Conservation (phyloP, 2,797 vertebrate species). For the Gambusia yucatana region DNA sequence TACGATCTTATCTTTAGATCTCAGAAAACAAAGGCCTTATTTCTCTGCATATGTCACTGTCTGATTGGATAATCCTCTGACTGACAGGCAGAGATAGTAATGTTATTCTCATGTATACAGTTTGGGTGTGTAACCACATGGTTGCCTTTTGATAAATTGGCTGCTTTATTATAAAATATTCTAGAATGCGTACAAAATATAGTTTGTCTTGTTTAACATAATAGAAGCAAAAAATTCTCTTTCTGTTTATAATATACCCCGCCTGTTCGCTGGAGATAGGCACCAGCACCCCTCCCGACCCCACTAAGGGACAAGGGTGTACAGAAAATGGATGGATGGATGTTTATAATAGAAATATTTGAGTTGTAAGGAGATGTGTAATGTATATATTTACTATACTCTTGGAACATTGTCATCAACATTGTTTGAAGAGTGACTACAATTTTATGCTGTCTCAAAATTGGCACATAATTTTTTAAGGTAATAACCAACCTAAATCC, state of each 20-base stretch:
- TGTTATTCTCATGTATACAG: constrained; percentile 48
- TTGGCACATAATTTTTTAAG: neutral
- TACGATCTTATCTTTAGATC: constrained; percentile 80
- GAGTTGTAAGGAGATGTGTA: neutral
- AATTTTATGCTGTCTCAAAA: neutral
- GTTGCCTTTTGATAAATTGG: constrained; percentile 14
- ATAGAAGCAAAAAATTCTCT: neutral
- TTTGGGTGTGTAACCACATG: constrained; percentile 33
- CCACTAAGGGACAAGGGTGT: no score
- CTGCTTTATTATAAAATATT: constrained; percentile 19
- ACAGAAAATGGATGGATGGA: no score
- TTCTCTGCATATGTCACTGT: constrained; percentile 78
- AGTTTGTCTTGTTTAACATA: neutral
- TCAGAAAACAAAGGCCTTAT: constrained; percentile 75
- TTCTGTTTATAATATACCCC: no score
- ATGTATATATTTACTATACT: neutral
- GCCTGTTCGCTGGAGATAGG: no score
- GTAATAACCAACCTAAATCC: neutral
- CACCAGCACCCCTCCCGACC: no score
- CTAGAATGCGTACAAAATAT: neutral
- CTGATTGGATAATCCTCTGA: constrained; percentile 75
- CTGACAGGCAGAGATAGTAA: constrained; percentile 60
- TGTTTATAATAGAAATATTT: neutral
- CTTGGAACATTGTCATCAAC: neutral
- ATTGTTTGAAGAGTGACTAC: neutral